Evolutionary conservation across 2,113 vertebrate species (phyloP).

Genomic region (Galemys pyrenaicus): DNA sequence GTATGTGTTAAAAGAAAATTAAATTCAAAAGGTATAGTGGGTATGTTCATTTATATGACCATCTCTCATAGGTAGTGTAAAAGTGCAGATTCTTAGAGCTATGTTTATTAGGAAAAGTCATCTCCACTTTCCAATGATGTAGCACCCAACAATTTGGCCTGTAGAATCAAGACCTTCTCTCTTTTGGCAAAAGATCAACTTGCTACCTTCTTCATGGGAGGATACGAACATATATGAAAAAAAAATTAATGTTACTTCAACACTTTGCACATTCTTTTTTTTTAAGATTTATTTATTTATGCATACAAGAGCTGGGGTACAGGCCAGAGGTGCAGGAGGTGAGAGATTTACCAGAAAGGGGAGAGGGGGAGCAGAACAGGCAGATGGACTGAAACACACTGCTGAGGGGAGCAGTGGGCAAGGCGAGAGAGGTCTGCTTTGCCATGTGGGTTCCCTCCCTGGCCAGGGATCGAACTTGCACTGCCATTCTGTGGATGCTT

Average conservation of each 20-base stretch:
- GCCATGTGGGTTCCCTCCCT: too few relatives aligned
- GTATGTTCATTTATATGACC: neutral
- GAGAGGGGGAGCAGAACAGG: too few relatives aligned
- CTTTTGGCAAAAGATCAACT: neutral
- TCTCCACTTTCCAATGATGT: neutral
- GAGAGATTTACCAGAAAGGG: too few relatives aligned
- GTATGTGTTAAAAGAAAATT: slow-evolving; percentile 52
- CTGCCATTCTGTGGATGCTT: too few relatives aligned
- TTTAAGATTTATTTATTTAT: too few relatives aligned
- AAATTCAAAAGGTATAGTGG: neutral
- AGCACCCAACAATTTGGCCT: neutral
- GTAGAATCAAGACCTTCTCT: neutral
- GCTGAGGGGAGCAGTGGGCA: too few relatives aligned
- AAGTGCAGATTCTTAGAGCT: neutral
- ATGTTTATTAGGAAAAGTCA: neutral
- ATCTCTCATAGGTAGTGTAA: neutral
- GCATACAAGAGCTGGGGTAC: too few relatives aligned
- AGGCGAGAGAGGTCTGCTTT: too few relatives aligned
- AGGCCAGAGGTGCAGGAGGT: too few relatives aligned
- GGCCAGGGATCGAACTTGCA: too few relatives aligned
- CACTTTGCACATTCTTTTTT: neutral
- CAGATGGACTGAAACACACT: too few relatives aligned
- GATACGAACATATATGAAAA: neutral
- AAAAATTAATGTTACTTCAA: neutral
- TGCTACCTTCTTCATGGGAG: neutral